A percentile compares a stretch with the other conserved stretches of the same genome.
phyloP scores from a whole-genome alignment of 2,797 vertebrate genomes.

The Aratinga solstitialis region DNA sequence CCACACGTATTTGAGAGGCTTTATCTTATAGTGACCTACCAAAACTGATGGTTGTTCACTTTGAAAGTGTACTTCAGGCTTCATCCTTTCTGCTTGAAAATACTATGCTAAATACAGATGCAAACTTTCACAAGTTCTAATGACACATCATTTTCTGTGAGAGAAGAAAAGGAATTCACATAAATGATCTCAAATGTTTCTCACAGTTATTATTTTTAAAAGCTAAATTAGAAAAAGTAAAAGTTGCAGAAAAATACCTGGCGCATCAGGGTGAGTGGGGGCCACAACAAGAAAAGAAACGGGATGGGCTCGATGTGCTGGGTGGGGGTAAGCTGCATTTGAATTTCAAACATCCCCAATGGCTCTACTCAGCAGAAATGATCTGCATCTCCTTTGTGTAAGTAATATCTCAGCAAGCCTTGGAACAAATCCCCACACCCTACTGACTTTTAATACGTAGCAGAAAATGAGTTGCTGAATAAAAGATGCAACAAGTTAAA shows the following conservation, averaged over 20 bases:
- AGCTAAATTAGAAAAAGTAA: neutral
- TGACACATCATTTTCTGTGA: neutral
- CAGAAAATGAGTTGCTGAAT: constrained; percentile 57
- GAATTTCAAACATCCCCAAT: constrained; percentile 32
- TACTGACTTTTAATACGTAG: constrained; percentile 48
- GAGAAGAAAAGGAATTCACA: neutral
- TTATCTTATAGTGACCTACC: neutral
- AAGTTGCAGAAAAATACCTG: neutral
- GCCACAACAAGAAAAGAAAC: neutral
- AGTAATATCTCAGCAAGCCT: constrained; percentile 51
- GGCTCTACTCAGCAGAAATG: constrained; percentile 52
- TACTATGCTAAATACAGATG: no score
- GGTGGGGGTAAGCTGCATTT: neutral
- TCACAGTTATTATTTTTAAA: neutral
- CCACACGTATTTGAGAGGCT: neutral
- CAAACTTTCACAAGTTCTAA: neutral
- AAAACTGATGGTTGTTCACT: neutral
- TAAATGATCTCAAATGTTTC: neutral
- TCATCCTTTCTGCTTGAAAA: neutral
- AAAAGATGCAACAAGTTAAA: constrained; percentile 56
- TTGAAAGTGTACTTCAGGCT: neutral
- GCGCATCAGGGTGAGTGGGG: neutral
- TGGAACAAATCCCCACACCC: constrained; percentile 58
- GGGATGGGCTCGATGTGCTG: neutral
- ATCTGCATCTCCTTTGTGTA: constrained; percentile 34